phyloP scores from a whole-genome alignment of 2,113 vertebrate genomes.

The Zosterops japonicus region DNA sequence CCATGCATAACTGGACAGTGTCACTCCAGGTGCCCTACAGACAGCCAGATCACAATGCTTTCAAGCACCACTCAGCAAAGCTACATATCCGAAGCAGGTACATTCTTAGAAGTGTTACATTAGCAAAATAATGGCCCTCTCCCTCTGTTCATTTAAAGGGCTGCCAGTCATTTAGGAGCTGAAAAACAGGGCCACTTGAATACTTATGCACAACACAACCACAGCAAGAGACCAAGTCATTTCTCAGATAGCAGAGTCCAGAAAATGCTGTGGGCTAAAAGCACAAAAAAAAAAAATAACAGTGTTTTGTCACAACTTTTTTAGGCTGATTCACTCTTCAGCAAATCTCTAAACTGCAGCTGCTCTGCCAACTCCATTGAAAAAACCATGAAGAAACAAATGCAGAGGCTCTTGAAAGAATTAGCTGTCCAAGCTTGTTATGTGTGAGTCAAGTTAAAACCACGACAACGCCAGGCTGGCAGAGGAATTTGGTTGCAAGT shows the following conservation, averaged over 20 bases:
- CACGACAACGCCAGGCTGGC: not conserved
- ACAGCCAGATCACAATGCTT: not conserved
- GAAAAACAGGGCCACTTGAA: slow-evolving; percentile 42
- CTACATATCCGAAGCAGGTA: not conserved
- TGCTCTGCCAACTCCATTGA: not conserved
- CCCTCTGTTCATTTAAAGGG: not conserved
- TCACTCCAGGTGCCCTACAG: not conserved
- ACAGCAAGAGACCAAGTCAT: not conserved
- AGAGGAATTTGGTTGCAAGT: not conserved
- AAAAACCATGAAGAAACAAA: slow-evolving; percentile 32
- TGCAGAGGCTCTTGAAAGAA: slow-evolving; percentile 2
- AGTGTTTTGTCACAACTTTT: slow-evolving; percentile 26
- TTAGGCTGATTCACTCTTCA: not conserved
- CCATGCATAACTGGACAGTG: not conserved
- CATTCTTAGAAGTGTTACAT: not conserved
- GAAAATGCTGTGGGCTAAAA: not conserved
- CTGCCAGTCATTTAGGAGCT: slow-evolving; percentile 12
- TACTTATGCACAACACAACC: not conserved
- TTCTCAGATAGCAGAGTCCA: not conserved
- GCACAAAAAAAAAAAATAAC: slow-evolving; percentile 25
- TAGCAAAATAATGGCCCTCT: slow-evolving; percentile 33
- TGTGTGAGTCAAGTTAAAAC: slow-evolving; percentile 39
- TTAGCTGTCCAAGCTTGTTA: not conserved
- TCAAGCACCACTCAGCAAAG: not conserved
- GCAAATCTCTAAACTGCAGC: not conserved